A percentile compares a stretch with the other conserved stretches of the same genome.
Conservation (phyloP, 1,140 invertebrate genomes). For the Delia radicum region DNA sequence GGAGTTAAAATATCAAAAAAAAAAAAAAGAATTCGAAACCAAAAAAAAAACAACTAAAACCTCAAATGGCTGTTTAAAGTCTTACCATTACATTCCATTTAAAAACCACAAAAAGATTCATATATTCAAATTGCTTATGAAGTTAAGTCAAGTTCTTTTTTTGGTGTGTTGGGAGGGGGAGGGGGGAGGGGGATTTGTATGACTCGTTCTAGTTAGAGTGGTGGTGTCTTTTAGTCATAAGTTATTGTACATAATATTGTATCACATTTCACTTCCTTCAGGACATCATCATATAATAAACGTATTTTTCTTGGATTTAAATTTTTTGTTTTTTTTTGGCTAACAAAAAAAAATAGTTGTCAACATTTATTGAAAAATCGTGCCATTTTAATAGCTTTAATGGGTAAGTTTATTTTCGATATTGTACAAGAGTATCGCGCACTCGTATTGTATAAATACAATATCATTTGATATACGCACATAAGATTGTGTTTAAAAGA, state of each 20-base stretch:
- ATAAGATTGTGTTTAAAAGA: not conserved
- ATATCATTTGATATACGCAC: not conserved
- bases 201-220: constrained; percentile 1
- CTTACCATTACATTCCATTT: constrained; percentile 7
- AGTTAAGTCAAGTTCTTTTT: not conserved
- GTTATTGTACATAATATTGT: constrained; percentile 1
- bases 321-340: not conserved
- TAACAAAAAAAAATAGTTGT: constrained; percentile 36
- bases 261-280: constrained; percentile 55
- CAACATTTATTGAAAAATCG: constrained; percentile 56
- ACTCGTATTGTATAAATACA: not conserved
- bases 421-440: not conserved
- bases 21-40: too few species aligned
- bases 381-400: constrained; percentile 52
- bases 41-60: not conserved
- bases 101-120: constrained; percentile 9
- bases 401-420: not conserved
- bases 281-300: constrained; percentile 40
- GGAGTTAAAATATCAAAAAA: not conserved
- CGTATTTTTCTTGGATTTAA: not conserved
- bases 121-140: constrained; percentile 7
- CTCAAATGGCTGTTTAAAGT: constrained; percentile 7
- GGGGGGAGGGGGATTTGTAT: not conserved
- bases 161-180: not conserved
- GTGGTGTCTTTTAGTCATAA: not conserved